Evolutionary conservation across 2,888 invertebrate species (phyloP).

Genomic region (Abrostola triplasia): DNA sequence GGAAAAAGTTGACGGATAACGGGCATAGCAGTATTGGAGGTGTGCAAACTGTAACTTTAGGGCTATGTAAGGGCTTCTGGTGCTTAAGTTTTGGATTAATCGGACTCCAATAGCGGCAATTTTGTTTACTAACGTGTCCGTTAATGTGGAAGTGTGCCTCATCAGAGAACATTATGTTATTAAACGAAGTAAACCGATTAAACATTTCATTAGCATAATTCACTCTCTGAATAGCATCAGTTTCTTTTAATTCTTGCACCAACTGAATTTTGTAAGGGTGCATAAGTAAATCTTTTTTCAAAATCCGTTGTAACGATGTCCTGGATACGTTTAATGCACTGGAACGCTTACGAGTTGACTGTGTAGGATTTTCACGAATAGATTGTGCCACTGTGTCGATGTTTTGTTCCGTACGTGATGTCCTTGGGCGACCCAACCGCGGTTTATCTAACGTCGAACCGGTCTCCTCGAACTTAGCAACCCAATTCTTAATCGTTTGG

Average conservation of each 20-base stretch:
- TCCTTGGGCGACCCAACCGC: slow-evolving; percentile 3
- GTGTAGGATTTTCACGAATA: slow-evolving; percentile 9
- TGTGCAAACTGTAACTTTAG: no score
- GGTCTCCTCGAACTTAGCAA: slow-evolving; percentile 5
- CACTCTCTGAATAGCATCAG: slow-evolving; percentile 3
- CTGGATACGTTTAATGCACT: background rate
- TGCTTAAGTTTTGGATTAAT: no score
- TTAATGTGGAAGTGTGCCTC: slow-evolving; percentile 6
- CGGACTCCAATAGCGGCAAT: no score
- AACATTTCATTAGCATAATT: slow-evolving; percentile 7
- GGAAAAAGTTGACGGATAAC: no score
- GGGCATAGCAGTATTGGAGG: no score
- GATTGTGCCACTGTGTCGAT: slow-evolving; percentile 3
- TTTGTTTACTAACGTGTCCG: slow-evolving; percentile 5
- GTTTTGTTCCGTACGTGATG: slow-evolving; percentile 4
- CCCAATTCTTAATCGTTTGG: slow-evolving; percentile 1
- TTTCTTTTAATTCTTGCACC: slow-evolving; percentile 7
- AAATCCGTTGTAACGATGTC: slow-evolving; percentile 10
- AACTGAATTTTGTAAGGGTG: no score
- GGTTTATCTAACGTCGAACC: slow-evolving; percentile 6
- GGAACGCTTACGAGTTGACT: slow-evolving; percentile 15
- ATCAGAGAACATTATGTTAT: background rate
- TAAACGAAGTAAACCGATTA: slow-evolving; percentile 1
- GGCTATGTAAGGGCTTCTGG: no score
- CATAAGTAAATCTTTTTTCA: slow-evolving; percentile 6